Evolutionary conservation across 2,113 vertebrate species (phyloP), one percentile per base, ranked within the genome.

Genomic region (Pongo abelii): DNA sequence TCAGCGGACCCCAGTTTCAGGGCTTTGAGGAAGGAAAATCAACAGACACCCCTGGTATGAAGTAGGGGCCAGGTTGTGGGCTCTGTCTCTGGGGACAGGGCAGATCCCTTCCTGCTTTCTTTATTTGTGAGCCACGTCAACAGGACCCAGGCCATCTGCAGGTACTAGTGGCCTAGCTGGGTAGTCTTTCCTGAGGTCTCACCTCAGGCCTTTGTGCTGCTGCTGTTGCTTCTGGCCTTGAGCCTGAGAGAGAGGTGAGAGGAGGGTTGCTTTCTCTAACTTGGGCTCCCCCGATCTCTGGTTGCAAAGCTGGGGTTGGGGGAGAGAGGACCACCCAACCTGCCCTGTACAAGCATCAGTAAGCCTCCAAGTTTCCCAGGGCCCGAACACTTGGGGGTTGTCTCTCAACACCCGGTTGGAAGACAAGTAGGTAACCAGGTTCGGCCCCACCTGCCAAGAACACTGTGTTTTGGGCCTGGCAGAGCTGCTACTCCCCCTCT

Each of bases 371-470:
- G n/a, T 50, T 84, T 84, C 57, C 64, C 57, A 40, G 0, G 57
- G 69, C 61, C 64, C 25, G 1, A 22, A 84, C 81, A 84, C 18
- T 93, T 89, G 70, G 67, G 59, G n/a, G 43, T 75, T 96, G 94
- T 77, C n/a, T 86, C 3, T 95, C 61, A 57, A 30, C 46, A 70
- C 46, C 23, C 20, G 22, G 86, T 70, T 87, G 67, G 35, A 79
- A 74, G 80, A 88, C 70, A 84, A 83, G 46, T 86, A 69, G 83
- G 79, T 94, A 52, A 85, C 67, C 23, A 78, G 43, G 20, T 20
- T 67, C 55, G 87, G 74, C 32, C 64, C 32, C 75, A 92, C 90
- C 70, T 96, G 72, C 86, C 59, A 55, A 90, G 50, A 92, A 38
- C 55, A 77, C 59, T 22, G 55, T 43, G 20, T 74, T 48, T 74